phyloP scores from a whole-genome alignment of 2,113 vertebrate genomes.

The Phocoena phocoena region DNA sequence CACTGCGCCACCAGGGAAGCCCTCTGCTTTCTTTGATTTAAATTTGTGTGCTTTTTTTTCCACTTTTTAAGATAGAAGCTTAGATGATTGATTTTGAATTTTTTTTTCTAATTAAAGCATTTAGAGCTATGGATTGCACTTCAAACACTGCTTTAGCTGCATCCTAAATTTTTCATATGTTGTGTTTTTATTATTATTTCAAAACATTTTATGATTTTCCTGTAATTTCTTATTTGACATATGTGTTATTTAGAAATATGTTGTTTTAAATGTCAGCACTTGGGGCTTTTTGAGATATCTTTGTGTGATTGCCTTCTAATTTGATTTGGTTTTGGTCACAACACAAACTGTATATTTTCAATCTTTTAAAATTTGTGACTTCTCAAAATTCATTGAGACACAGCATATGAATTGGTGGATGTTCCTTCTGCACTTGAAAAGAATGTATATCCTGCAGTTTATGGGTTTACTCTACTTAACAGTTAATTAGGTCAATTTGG shows the following conservation, averaged over 20 bases:
- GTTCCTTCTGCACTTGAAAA: background rate
- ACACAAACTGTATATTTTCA: background rate
- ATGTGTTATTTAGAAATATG: background rate
- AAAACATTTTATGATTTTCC: slow-evolving; percentile 12
- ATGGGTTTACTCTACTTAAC: background rate
- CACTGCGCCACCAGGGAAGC: no score
- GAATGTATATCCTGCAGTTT: background rate
- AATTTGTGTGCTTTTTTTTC: background rate
- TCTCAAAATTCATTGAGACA: background rate
- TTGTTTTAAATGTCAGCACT: background rate
- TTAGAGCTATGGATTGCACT: slow-evolving; percentile 3
- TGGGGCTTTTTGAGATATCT: background rate
- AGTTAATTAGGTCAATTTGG: background rate
- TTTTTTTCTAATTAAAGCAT: background rate
- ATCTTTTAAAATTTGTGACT: background rate
- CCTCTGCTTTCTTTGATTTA: background rate
- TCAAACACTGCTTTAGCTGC: background rate
- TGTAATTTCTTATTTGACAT: slow-evolving; percentile 10
- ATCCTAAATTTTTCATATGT: background rate
- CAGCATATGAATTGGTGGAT: background rate
- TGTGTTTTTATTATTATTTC: slow-evolving; percentile 21
- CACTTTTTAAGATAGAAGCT: background rate
- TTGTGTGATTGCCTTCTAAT: slow-evolving; percentile 20
- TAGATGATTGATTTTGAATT: background rate
- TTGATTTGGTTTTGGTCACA: background rate